Conservation (phyloP, 2,888 invertebrate genomes). For the Drosophila pseudotalamancana region DNA sequence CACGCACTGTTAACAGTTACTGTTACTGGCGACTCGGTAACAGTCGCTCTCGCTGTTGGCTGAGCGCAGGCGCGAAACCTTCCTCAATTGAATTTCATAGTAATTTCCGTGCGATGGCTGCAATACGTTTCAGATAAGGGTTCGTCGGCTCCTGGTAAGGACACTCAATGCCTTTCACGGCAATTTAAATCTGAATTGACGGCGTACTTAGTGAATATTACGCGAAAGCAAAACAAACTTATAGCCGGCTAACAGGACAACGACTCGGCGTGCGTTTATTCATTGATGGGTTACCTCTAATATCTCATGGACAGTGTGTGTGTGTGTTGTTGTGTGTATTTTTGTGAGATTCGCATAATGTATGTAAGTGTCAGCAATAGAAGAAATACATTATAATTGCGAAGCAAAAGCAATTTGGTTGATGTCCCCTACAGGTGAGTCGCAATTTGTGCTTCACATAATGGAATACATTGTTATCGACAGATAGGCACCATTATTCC, state of each 20-base stretch:
- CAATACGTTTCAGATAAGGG: slow-evolving; percentile 73
- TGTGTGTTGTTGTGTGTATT: slow-evolving; percentile 23
- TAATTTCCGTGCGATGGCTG: slow-evolving; percentile 58
- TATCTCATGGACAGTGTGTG: slow-evolving; percentile 10
- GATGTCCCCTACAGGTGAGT: slow-evolving; percentile 69
- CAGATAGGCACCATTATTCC: slow-evolving; percentile 60
- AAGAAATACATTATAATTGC: slow-evolving; percentile 69
- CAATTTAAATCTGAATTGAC: slow-evolving; percentile 27
- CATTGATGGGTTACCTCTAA: slow-evolving; percentile 30
- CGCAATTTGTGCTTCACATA: slow-evolving; percentile 60
- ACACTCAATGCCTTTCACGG: slow-evolving; percentile 42
- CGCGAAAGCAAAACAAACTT: slow-evolving; percentile 66
- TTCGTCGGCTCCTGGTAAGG: slow-evolving; percentile 61
- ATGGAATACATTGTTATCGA: slow-evolving; percentile 66
- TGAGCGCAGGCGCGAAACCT: slow-evolving; percentile 56
- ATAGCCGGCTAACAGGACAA: slow-evolving; percentile 57
- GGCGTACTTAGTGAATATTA: slow-evolving; percentile 35
- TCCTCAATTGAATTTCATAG: slow-evolving; percentile 67
- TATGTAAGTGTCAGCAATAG: slow-evolving; percentile 45
- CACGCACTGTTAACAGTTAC: slow-evolving; percentile 2
- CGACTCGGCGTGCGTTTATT: slow-evolving; percentile 48
- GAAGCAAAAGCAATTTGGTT: slow-evolving; percentile 59
- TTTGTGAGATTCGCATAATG: slow-evolving; percentile 28
- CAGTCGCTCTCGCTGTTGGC: slow-evolving; percentile 31
- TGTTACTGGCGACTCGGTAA: slow-evolving; percentile 9